Evolutionary conservation across 2,888 invertebrate species (phyloP), one percentile per base, ranked within the genome.

Genomic region (Cotesia congregata): DNA sequence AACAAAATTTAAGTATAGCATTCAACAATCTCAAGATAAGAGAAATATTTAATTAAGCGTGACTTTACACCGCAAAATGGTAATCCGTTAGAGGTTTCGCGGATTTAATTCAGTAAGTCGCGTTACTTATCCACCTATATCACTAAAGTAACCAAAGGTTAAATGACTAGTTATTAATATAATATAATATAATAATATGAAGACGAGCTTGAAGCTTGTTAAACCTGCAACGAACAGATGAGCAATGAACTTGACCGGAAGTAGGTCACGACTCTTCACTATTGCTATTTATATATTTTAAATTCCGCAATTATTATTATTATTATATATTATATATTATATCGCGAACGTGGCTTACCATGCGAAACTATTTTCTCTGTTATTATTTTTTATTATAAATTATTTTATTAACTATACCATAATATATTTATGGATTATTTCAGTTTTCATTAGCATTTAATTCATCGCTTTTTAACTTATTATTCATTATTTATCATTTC

Each of bases 181-280:
- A 30, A 30, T 30, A 30, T 30, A 30, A 30, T 30, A 30, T 30
- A 30, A 30, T 30, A 30, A 30, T 30, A 30, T 30, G 30, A 30
- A 30, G 30, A 30, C 30, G 30, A 30, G 30, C 30, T 30, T 30
- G 30, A 30, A 50, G 38, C 65, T 65, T 65, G 12, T 65, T 15
- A 74, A 41, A 50, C 50, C 79, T 4, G 30, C 30, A 30, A 2
- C 30, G 30, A 30, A 75, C 75, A 79, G 87, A 87, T 86, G 86
- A 86, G 86, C 86, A 86, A 85, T 87, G 87, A 87, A 87, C 87
- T 87, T 87, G 87, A 87, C 86, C 85, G 85, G 86, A 87, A 85
- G 86, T 87, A 80, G 87, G 87, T 88, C 87, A 86, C 83, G 85
- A 82, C 81, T 50, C 50, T 50, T 50, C 77, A 83, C 83, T 82